Percentiles rank a stretch among this genome's conserved stretches.
Conservation (phyloP, 2,797 vertebrate genomes). For the Onychomys torridus region DNA sequence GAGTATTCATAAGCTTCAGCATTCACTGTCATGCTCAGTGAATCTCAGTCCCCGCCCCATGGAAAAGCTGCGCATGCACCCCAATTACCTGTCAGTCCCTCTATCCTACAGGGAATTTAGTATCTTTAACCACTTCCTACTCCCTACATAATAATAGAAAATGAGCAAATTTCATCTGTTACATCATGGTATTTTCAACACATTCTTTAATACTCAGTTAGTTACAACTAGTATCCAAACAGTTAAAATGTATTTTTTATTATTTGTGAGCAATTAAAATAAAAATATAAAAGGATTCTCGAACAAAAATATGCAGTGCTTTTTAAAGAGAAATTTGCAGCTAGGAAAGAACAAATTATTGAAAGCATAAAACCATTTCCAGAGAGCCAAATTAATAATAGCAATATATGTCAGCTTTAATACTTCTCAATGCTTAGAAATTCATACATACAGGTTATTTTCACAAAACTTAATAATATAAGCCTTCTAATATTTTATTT, state of each 20-base stretch:
- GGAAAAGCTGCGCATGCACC: neutral
- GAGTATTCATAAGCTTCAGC: neutral
- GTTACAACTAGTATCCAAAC: neutral
- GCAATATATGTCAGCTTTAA: neutral
- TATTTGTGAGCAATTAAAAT: slow-evolving; percentile 37
- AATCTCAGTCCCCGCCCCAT: neutral
- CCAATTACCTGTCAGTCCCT: rapidly evolving
- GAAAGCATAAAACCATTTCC: neutral
- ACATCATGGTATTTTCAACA: neutral
- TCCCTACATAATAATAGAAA: neutral
- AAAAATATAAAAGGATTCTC: neutral
- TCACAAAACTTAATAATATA: slow-evolving; percentile 17
- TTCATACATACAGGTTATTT: neutral
- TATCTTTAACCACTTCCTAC: neutral
- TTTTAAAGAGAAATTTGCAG: slow-evolving; percentile 21
- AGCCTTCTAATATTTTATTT: slow-evolving; percentile 1
- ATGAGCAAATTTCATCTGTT: neutral
- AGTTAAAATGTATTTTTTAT: slow-evolving; percentile 29
- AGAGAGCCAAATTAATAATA: slow-evolving; percentile 28
- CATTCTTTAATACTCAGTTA: neutral
- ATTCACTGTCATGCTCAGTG: neutral
- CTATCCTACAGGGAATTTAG: neutral
- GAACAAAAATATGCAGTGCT: neutral
- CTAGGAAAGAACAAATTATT: slow-evolving; percentile 31
- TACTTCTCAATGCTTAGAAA: neutral